phyloP scores from a whole-genome alignment of 2,113 vertebrate species.

The Caracal caracal region DNA sequence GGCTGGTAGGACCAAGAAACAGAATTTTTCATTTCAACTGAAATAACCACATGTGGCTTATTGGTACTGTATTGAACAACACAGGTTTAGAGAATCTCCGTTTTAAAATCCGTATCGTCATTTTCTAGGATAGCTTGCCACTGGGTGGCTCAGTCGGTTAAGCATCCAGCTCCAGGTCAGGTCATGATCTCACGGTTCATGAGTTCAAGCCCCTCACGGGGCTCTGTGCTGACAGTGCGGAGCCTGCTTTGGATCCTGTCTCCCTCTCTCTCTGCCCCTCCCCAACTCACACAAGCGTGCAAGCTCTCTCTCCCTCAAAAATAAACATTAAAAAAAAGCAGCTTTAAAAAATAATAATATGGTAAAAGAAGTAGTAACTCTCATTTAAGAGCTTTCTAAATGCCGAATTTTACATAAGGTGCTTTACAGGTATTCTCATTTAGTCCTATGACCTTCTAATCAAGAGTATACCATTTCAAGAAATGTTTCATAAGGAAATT shows the following conservation, averaged over 20 bases:
- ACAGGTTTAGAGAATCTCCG: neutral
- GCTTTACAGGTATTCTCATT: neutral
- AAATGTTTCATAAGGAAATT: conserved; percentile 50
- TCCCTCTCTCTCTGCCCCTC: too few relatives aligned
- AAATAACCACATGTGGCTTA: neutral
- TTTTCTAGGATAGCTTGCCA: neutral
- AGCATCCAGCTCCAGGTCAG: too few relatives aligned
- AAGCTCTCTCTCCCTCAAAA: too few relatives aligned
- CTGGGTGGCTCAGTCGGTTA: too few relatives aligned
- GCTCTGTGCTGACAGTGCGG: too few relatives aligned
- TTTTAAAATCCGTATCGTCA: neutral
- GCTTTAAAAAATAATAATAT: neutral
- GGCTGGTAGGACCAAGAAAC: neutral
- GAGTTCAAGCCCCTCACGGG: too few relatives aligned
- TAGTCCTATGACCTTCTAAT: neutral
- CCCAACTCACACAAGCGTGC: too few relatives aligned
- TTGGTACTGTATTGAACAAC: neutral
- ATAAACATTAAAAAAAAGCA: neutral
- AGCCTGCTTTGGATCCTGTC: too few relatives aligned
- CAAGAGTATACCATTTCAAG: neutral
- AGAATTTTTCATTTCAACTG: neutral
- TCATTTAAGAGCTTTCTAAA: neutral
- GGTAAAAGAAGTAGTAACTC: neutral
- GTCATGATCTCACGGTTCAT: too few relatives aligned
- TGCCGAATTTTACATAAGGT: neutral